Conservation (phyloP, 2,797 vertebrate species). For the Sebastes minor region DNA sequence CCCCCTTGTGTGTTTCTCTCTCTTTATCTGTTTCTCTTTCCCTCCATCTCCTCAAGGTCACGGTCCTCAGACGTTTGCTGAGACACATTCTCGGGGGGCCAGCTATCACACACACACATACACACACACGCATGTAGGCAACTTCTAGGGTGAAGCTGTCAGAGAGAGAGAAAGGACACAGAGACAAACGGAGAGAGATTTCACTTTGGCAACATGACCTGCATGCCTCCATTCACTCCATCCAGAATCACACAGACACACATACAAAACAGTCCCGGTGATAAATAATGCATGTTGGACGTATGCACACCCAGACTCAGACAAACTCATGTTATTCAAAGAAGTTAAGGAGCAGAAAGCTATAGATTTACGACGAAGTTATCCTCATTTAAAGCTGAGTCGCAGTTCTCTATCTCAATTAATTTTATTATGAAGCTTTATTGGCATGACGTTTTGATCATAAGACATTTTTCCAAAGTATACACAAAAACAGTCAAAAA, state of each 20-base stretch:
- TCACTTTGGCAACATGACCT: slow-evolving; percentile 40
- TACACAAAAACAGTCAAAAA: not conserved
- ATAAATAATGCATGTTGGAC: slow-evolving; percentile 46
- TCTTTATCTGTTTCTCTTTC: slow-evolving; percentile 47
- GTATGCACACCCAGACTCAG: not conserved
- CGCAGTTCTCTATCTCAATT: not conserved
- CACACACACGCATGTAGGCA: not conserved
- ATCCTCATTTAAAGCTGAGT: not conserved
- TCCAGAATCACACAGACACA: slow-evolving; percentile 15
- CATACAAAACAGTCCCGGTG: not conserved
- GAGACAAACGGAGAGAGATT: slow-evolving; percentile 19
- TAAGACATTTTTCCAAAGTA: not conserved
- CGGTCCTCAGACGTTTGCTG: slow-evolving; percentile 60
- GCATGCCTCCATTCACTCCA: slow-evolving; percentile 7
- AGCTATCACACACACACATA: slow-evolving; percentile 30
- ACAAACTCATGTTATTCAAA: not conserved
- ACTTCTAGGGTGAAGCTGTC: slow-evolving; percentile 22
- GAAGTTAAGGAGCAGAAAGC: slow-evolving; percentile 9
- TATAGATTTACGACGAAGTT: not conserved
- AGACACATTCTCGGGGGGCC: slow-evolving; percentile 49
- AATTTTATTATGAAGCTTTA: not conserved
- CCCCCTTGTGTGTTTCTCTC: slow-evolving; percentile 36
- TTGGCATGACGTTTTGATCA: not conserved
- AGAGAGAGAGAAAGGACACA: slow-evolving; percentile 10
- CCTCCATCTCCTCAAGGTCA: slow-evolving; percentile 71